phyloP scores from a whole-genome alignment of 2,797 vertebrate species.

The Semaprochilodus insignis region DNA sequence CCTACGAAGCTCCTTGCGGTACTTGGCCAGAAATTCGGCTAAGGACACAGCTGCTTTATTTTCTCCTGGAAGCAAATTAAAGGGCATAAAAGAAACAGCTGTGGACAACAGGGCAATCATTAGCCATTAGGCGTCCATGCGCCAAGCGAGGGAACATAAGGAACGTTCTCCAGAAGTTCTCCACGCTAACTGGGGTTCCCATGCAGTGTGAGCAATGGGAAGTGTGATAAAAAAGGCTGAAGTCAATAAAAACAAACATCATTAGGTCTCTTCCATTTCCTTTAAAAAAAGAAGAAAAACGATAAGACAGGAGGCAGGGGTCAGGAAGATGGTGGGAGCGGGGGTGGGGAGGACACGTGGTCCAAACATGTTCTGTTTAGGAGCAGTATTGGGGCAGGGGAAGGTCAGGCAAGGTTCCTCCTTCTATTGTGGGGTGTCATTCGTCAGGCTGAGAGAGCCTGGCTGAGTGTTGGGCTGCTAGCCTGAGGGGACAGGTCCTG shows the following conservation, averaged over 20 bases:
- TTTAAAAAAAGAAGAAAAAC: constrained; percentile 63
- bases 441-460: constrained; percentile 81
- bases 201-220: neutral
- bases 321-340: constrained; percentile 38
- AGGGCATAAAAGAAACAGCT: constrained; percentile 79
- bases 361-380: constrained; percentile 53
- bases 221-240: constrained; percentile 57
- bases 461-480: constrained; percentile 76
- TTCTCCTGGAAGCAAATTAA: constrained; percentile 79
- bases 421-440: constrained; percentile 78
- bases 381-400: constrained; percentile 75
- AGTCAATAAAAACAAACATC: constrained; percentile 71
- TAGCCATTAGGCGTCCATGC: constrained; percentile 63
- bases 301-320: constrained; percentile 72
- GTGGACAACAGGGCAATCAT: constrained; percentile 67
- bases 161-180: constrained; percentile 53
- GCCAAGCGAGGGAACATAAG: neutral
- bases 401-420: constrained; percentile 83
- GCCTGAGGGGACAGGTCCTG: constrained; percentile 78
- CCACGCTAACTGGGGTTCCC: neutral
- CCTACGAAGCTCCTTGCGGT: constrained; percentile 80
- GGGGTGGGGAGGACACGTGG: constrained; percentile 4
- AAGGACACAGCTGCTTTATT: constrained; percentile 69
- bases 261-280: constrained; percentile 72
- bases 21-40: constrained; percentile 72